Evolutionary conservation across 1,140 invertebrate species (phyloP).

Genomic region (Sipha flava): DNA sequence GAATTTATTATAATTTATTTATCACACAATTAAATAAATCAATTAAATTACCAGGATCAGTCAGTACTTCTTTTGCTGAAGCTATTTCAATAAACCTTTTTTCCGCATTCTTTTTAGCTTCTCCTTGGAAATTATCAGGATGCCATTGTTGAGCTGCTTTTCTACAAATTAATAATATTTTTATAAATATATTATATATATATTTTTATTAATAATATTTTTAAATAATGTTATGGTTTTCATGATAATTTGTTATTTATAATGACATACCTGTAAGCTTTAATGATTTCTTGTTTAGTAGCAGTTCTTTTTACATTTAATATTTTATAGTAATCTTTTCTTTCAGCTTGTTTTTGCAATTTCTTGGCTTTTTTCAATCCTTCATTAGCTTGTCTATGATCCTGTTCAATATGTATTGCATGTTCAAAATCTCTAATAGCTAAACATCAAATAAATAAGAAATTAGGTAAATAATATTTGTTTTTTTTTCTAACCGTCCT

Average conservation of each 20-base stretch:
- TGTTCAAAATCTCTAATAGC: slow-evolving; percentile 80
- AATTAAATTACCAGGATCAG: slow-evolving; percentile 52
- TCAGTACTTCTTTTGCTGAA: slow-evolving; percentile 92
- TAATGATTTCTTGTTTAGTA: slow-evolving; percentile 84
- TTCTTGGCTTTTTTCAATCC: slow-evolving; percentile 84
- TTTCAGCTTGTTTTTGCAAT: slow-evolving; percentile 85
- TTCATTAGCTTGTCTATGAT: slow-evolving; percentile 74
- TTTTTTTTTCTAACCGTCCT: no score
- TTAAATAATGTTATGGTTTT: no score
- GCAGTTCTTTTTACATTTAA: slow-evolving; percentile 77
- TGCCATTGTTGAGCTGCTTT: slow-evolving; percentile 98
- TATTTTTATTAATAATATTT: slow-evolving; percentile 2
- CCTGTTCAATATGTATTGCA: slow-evolving; percentile 76
- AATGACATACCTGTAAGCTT: slow-evolving; percentile 79
- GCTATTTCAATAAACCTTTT: slow-evolving; percentile 99
- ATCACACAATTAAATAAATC: background rate
- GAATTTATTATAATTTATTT: slow-evolving; percentile 3
- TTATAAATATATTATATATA: no score
- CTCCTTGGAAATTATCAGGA: slow-evolving; percentile 87
- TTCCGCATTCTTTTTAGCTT: slow-evolving; percentile 88
- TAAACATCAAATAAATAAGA: slow-evolving; percentile 41
- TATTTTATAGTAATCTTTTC: slow-evolving; percentile 98
- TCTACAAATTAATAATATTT: slow-evolving; percentile 43
- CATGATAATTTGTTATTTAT: no score
- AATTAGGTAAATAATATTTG: background rate